These are phyloP conservation scores for Terebella lapidaria DNA, from an alignment of 2,888 invertebrate species.

Conservation along the genomic window DNA sequence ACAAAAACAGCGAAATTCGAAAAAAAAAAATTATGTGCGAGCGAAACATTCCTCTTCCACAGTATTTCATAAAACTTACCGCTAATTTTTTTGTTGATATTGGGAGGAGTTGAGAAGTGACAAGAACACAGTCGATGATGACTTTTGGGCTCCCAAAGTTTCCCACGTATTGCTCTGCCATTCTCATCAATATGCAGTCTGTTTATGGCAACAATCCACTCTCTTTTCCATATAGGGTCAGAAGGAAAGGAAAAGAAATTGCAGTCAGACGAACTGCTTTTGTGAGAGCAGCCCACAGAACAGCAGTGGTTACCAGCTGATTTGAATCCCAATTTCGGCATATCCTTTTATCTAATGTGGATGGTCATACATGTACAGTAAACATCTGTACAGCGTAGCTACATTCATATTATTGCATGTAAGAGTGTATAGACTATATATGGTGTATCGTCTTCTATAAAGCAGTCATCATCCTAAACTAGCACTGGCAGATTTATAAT, in stretches of 20 bases:
- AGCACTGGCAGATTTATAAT: too few species aligned
- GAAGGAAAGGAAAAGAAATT: background rate
- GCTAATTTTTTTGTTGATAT: background rate
- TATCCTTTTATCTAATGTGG: too few species aligned
- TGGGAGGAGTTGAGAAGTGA: background rate
- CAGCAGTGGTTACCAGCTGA: background rate
- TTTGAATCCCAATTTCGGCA: background rate
- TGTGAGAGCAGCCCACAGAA: background rate
- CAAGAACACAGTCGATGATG: background rate
- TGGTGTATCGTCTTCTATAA: too few species aligned
- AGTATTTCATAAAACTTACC: background rate
- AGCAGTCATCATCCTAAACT: too few species aligned
- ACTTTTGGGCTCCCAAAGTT: background rate
- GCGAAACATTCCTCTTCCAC: background rate
- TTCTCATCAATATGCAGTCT: background rate
- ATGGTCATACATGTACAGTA: too few species aligned
- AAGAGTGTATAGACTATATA: too few species aligned
- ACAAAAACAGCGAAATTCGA: too few species aligned
- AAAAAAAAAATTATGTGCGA: background rate
- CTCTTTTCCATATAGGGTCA: background rate
- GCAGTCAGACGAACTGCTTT: background rate
- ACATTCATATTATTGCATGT: too few species aligned
- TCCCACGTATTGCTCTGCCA: background rate
- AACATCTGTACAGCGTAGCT: too few species aligned
- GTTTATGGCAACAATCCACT: background rate